Percentiles rank a stretch among this genome's conserved stretches.
phyloP scores from a whole-genome alignment of 64 coral and sea anemone genomes.

The Actinia equina region DNA sequence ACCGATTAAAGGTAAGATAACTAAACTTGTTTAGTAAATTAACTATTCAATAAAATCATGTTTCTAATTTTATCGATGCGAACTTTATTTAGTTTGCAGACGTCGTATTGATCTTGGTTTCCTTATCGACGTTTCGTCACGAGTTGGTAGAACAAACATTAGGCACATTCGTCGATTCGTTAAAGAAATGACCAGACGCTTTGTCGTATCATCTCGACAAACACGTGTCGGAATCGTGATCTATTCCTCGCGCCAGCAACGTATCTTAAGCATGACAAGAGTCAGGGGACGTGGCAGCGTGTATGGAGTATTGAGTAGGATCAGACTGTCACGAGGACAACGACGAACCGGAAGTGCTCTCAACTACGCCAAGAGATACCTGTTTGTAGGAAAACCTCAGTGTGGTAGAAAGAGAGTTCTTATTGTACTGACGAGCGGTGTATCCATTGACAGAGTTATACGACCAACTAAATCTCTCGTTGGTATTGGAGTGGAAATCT shows the following conservation, averaged over 20 bases:
- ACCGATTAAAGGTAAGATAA: no score
- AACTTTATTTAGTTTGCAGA: conserved; percentile 15
- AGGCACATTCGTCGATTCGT: conserved; percentile 26
- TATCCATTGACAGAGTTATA: neutral
- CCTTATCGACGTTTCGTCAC: conserved; percentile 35
- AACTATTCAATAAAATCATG: no score
- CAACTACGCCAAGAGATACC: conserved; percentile 14
- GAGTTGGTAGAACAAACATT: conserved; percentile 15
- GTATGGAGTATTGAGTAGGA: conserved; percentile 8
- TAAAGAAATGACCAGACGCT: conserved; percentile 27
- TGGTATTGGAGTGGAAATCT: conserved; percentile 43
- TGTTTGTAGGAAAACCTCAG: conserved; percentile 18
- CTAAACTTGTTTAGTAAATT: no score
- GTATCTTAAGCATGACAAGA: neutral
- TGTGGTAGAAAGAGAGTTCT: conserved; percentile 24
- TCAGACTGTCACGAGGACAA: conserved; percentile 1
- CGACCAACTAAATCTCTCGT: neutral
- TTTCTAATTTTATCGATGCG: no score
- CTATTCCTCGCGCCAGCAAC: neutral
- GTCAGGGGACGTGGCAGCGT: neutral
- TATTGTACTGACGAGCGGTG: neutral
- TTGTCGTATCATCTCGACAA: conserved; percentile 19
- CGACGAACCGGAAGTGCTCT: conserved; percentile 19
- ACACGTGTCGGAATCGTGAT: conserved; percentile 32
- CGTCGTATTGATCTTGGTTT: conserved; percentile 31